phyloP scores from a whole-genome alignment of 2,888 invertebrate species.

The Lutraria lutraria region DNA sequence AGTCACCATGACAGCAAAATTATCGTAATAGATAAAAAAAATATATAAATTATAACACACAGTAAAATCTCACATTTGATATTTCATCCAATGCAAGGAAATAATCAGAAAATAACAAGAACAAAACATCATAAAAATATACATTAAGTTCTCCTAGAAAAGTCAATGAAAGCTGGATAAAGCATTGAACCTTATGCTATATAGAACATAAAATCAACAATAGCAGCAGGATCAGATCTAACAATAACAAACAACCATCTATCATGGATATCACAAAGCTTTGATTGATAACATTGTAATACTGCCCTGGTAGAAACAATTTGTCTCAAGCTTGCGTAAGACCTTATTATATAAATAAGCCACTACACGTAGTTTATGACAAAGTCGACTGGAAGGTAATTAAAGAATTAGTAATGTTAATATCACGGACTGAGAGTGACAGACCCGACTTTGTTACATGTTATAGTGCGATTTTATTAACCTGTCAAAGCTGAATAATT shows the following conservation, averaged over 20 bases:
- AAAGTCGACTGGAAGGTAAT: not conserved
- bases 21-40: no score
- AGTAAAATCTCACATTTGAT: no score
- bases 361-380: not conserved
- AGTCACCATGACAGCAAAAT: no score
- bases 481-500: no score
- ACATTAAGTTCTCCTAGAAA: not conserved
- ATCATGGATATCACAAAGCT: not conserved
- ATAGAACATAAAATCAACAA: not conserved
- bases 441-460: not conserved
- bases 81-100: not conserved
- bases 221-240: not conserved
- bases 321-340: not conserved
- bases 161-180: slow-evolving; percentile 7
- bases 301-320: not conserved
- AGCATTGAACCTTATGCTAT: not conserved
- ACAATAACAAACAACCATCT: slow-evolving; percentile 10
- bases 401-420: not conserved
- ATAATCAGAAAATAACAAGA: not conserved
- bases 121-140: not conserved
- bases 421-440: not conserved
- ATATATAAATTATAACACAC: no score
- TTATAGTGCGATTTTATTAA: no score
- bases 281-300: slow-evolving; percentile 16
- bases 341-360: not conserved